Evolutionary conservation across 2,113 vertebrate genomes (phyloP).

Genomic region (Suricata suricatta): DNA sequence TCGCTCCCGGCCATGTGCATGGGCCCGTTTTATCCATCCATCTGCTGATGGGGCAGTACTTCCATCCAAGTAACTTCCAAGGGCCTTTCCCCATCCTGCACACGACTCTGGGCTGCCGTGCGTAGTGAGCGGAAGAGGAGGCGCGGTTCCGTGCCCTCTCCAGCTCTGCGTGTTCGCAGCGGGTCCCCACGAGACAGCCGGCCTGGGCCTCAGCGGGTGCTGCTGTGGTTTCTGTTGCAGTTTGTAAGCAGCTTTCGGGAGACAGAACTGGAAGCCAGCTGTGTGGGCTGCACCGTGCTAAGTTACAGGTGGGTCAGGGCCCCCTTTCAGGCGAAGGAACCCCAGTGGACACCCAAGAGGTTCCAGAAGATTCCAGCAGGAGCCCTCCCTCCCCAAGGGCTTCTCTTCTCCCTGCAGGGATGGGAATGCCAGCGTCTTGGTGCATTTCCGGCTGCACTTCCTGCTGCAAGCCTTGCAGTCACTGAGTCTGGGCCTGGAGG

Average conservation of each 20-base stretch:
- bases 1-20: accelerated
- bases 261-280: conserved; percentile 88
- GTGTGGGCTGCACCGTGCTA: conserved; percentile 87
- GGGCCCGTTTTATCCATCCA: neutral
- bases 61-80: neutral
- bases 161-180: accelerated
- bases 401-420: conserved; percentile 81
- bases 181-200: accelerated
- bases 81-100: neutral
- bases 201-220: accelerated
- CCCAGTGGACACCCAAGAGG: too few species aligned
- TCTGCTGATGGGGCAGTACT: neutral
- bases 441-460: conserved; percentile 89
- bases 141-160: neutral
- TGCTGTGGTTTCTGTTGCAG: conserved; percentile 81
- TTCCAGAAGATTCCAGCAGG: neutral
- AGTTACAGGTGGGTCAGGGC: conserved; percentile 89
- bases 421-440: conserved; percentile 87
- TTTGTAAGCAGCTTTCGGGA: conserved; percentile 88
- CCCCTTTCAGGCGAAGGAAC: accelerated
- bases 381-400: neutral
- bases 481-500: conserved; percentile 82
- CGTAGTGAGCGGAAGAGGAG: neutral
- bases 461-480: conserved; percentile 77
- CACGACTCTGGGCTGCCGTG: accelerated